Percentiles rank a stretch among this genome's conserved stretches.
Conservation (phyloP, 1,140 invertebrate genomes). For the Sogatella furcifera region DNA sequence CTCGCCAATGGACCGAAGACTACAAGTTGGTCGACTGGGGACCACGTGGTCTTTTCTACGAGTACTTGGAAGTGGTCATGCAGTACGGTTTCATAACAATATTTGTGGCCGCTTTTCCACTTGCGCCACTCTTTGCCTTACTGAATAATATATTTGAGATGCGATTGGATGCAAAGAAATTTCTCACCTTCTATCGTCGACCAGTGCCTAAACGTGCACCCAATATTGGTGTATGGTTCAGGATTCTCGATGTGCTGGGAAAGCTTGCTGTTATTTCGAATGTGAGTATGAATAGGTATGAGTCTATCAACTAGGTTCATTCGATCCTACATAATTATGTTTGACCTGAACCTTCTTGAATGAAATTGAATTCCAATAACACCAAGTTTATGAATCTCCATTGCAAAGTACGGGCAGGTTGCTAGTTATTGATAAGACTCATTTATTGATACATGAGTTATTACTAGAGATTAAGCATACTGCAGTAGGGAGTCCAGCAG, state of each 20-base stretch:
- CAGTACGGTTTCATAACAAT: conserved; percentile 87
- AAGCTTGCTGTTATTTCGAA: conserved; percentile 88
- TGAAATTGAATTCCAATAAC: too few relatives aligned
- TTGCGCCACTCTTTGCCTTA: conserved; percentile 79
- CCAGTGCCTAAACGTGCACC: conserved; percentile 74
- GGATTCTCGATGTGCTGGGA: conserved; percentile 79
- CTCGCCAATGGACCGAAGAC: conserved; percentile 69
- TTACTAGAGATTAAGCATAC: too few relatives aligned
- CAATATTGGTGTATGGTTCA: conserved; percentile 87
- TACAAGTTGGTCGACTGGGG: conserved; percentile 83
- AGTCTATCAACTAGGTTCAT: too few relatives aligned
- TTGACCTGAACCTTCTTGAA: too few relatives aligned
- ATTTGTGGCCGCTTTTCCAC: conserved; percentile 81
- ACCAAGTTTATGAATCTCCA: too few relatives aligned
- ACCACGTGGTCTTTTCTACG: conserved; percentile 83
- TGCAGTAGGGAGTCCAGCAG: too few relatives aligned
- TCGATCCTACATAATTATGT: too few relatives aligned
- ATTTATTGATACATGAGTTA: too few relatives aligned
- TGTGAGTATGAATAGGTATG: too few relatives aligned
- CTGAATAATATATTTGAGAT: conserved; percentile 85
- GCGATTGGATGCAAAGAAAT: conserved; percentile 76
- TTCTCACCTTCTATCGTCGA: conserved; percentile 68
- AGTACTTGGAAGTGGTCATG: conserved; percentile 96
- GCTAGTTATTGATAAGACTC: too few relatives aligned
- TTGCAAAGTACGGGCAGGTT: too few relatives aligned